phyloP scores from a whole-genome alignment of 2,888 invertebrate species.

The Anthophora plumipes region DNA sequence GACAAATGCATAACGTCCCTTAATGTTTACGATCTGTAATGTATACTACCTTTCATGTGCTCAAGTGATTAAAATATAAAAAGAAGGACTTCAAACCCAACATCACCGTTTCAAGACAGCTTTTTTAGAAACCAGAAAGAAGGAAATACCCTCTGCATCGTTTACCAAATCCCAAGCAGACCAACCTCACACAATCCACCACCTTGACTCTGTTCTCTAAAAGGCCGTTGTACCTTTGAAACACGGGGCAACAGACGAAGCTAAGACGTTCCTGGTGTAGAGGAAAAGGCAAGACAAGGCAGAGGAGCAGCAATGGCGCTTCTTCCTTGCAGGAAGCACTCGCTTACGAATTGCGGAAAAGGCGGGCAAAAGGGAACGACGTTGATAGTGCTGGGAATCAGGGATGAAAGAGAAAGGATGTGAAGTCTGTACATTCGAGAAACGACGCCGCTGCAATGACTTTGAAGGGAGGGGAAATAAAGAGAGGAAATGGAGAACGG shows the following conservation, averaged over 20 bases:
- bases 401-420: slow-evolving; percentile 37
- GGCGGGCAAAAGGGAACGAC: slow-evolving; percentile 57
- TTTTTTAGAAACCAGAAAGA: too few relatives aligned
- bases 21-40: too few relatives aligned
- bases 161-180: not conserved
- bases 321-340: slow-evolving; percentile 75
- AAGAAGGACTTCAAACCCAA: too few relatives aligned
- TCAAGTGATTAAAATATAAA: too few relatives aligned
- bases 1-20: too few relatives aligned
- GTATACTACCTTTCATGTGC: too few relatives aligned
- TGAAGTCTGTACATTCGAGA: slow-evolving; percentile 9
- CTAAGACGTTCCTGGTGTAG: slow-evolving; percentile 8
- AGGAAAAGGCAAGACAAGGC: not conserved
- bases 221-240: not conserved
- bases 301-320: slow-evolving; percentile 51
- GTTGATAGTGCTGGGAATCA: slow-evolving; percentile 38
- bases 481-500: slow-evolving; percentile 57
- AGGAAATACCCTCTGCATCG: too few relatives aligned
- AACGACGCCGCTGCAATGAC: slow-evolving; percentile 36
- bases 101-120: too few relatives aligned
- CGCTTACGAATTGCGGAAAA: slow-evolving; percentile 74
- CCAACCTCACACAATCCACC: not conserved
- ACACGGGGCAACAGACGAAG: not conserved
- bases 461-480: slow-evolving; percentile 61
- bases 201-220: not conserved